Conservation (phyloP, 2,888 invertebrate genomes). For the Acanthopleura granulata region DNA sequence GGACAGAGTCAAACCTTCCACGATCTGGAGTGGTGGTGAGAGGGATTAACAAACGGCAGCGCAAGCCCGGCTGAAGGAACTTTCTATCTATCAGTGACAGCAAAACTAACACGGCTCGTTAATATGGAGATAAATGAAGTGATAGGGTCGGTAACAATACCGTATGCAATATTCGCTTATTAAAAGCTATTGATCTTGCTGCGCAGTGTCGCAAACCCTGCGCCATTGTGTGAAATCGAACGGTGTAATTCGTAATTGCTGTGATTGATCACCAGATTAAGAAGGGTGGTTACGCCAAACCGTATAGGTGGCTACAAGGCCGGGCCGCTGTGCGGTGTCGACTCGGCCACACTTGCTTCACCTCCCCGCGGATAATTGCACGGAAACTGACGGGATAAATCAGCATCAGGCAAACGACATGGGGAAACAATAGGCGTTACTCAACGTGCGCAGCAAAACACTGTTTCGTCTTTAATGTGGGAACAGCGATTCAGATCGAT, state of each 20-base stretch:
- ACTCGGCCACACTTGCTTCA: not conserved
- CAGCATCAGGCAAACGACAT: not conserved
- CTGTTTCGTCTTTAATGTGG: constrained; percentile 4
- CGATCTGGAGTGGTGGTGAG: no score
- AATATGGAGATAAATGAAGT: constrained; percentile 7
- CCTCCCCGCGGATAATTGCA: not conserved
- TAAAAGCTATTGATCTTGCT: constrained; percentile 16
- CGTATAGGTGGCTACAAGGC: constrained; percentile 12
- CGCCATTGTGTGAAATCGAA: constrained; percentile 18
- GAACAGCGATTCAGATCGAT: not conserved
- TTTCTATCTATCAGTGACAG: constrained; percentile 3
- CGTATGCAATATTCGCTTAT: constrained; percentile 16
- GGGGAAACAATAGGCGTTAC: constrained; percentile 11
- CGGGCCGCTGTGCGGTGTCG: not conserved
- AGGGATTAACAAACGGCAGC: no score
- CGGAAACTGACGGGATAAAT: constrained; percentile 12
- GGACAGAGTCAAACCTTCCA: no score
- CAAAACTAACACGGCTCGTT: constrained; percentile 1
- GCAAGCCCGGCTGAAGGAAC: not conserved
- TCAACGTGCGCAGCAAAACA: constrained; percentile 6
- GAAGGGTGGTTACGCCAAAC: not conserved
- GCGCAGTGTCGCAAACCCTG: constrained; percentile 6
- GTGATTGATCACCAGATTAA: constrained; percentile 16
- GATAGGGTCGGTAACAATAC: constrained; percentile 12
- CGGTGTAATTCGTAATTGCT: constrained; percentile 15